phyloP scores from a whole-genome alignment of 1,140 invertebrate genomes.

The Frieseomelitta varia region DNA sequence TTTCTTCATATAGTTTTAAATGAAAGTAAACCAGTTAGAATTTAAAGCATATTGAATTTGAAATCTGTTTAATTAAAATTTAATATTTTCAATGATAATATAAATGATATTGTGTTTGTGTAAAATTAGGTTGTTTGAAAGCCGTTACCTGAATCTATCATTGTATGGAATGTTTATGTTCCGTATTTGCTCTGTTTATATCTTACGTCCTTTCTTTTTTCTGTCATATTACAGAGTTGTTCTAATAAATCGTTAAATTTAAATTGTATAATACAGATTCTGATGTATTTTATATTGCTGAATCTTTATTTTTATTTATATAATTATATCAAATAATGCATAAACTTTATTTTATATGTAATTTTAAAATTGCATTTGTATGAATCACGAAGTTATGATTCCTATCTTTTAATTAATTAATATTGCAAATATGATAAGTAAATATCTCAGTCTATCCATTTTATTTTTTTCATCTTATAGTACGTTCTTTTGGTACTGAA shows the following conservation, averaged over 20 bases:
- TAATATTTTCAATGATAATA: slow-evolving; percentile 5
- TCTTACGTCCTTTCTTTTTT: slow-evolving; percentile 52
- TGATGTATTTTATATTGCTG: neutral
- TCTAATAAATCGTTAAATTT: slow-evolving; percentile 45
- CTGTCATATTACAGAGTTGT: slow-evolving; percentile 14
- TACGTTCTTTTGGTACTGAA: slow-evolving; percentile 99
- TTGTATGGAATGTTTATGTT: slow-evolving; percentile 57
- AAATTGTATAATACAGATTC: slow-evolving; percentile 6
- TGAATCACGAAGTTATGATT: neutral
- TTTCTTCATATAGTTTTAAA: neutral
- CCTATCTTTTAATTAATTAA: neutral
- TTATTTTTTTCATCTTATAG: slow-evolving; percentile 84
- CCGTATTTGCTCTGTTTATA: slow-evolving; percentile 51
- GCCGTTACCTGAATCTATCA: slow-evolving; percentile 15
- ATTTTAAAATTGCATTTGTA: neutral
- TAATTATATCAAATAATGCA: slow-evolving; percentile 6
- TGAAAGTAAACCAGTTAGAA: neutral
- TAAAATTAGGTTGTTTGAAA: slow-evolving; percentile 24
- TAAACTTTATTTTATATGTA: slow-evolving; percentile 11
- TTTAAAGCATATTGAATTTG: neutral
- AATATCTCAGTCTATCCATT: neutral
- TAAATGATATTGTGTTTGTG: slow-evolving; percentile 31
- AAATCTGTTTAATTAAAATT: neutral
- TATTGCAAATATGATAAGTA: neutral
- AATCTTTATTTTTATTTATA: neutral